Conservation (phyloP, 2,113 vertebrate genomes). For the Gymnarchus niloticus region DNA sequence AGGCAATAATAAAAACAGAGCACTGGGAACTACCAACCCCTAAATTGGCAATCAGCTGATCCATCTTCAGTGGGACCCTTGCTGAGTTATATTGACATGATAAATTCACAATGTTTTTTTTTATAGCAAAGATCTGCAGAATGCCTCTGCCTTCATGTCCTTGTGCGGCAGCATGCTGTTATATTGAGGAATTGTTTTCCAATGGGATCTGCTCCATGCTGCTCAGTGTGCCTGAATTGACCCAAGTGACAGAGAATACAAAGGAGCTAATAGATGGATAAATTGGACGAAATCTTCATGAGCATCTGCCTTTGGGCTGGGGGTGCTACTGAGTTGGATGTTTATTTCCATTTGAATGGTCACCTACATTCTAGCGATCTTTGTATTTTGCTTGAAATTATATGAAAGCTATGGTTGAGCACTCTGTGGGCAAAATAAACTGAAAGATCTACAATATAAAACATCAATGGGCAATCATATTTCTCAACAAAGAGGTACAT, state of each 20-base stretch:
- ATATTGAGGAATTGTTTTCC: background rate
- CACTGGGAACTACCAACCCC: background rate
- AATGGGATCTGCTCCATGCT: background rate
- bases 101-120: background rate
- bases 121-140: background rate
- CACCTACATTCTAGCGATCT: background rate
- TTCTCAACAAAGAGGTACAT: background rate
- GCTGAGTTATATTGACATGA: background rate
- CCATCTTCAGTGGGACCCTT: background rate
- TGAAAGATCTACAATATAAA: background rate
- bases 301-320: background rate
- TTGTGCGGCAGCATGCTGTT: slow-evolving; percentile 1
- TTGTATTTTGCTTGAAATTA: background rate
- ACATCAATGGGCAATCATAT: background rate
- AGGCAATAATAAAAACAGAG: background rate
- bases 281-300: background rate
- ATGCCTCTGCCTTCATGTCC: background rate
- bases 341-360: background rate
- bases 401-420: background rate
- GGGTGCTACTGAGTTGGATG: background rate
- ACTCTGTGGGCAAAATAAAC: background rate
- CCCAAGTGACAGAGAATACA: background rate
- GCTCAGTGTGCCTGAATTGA: background rate
- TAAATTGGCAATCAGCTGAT: slow-evolving; percentile 15
- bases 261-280: background rate